phyloP scores from a whole-genome alignment of 2,113 vertebrate genomes.

The Microtus richardsoni region DNA sequence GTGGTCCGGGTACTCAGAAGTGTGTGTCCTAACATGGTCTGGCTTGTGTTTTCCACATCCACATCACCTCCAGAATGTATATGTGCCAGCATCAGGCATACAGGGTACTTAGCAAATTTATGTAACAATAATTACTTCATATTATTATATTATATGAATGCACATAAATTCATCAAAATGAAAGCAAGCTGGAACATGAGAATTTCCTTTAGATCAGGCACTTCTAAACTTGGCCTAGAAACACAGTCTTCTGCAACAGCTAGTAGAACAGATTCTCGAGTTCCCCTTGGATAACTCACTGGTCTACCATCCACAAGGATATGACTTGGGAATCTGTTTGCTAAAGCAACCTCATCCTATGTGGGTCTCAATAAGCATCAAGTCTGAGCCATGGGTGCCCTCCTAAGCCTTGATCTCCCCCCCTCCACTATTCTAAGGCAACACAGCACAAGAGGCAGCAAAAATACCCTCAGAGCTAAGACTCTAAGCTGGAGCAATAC shows the following conservation, averaged over 20 bases:
- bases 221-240: not conserved
- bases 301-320: not conserved
- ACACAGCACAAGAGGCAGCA: not conserved
- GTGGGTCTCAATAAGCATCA: not conserved
- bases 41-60: not conserved
- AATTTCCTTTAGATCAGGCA: not conserved
- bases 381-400: not conserved
- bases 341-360: not conserved
- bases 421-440: not conserved
- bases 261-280: not conserved
- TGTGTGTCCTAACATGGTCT: not conserved
- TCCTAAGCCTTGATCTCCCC: rapidly evolving
- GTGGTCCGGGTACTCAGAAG: not conserved
- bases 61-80: not conserved
- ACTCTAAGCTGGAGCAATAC: not conserved
- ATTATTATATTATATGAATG: not conserved
- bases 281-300: not conserved
- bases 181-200: not conserved
- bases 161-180: not conserved
- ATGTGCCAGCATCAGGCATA: not conserved
- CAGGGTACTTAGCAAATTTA: not conserved
- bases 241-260: not conserved
- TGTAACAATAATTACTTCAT: not conserved
- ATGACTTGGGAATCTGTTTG: not conserved
- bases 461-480: not conserved